Evolutionary conservation across 2,888 invertebrate genomes (phyloP).

Genomic region (Dasypolia templi): DNA sequence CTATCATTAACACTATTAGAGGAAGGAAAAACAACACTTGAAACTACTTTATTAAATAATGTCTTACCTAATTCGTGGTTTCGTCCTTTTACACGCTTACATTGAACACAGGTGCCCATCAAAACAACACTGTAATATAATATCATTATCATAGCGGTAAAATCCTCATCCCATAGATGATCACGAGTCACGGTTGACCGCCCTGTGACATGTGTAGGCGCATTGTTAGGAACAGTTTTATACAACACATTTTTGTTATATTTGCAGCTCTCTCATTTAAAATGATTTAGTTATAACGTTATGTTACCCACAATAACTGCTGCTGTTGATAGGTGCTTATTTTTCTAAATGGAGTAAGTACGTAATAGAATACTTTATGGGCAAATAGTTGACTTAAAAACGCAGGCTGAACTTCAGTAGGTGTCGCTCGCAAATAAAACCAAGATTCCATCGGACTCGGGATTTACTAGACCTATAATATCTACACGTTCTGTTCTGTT

Average conservation of each 20-base stretch:
- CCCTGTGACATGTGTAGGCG: slow-evolving; percentile 16
- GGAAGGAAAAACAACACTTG: slow-evolving; percentile 26
- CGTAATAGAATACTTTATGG: not conserved
- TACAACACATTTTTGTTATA: slow-evolving; percentile 48
- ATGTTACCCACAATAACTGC: not conserved
- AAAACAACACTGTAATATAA: not conserved
- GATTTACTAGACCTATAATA: not conserved
- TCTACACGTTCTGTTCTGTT: not conserved
- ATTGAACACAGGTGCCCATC: slow-evolving; percentile 1
- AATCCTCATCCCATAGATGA: slow-evolving; percentile 9
- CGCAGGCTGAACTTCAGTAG: not conserved
- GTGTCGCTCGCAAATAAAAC: not conserved
- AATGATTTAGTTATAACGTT: not conserved
- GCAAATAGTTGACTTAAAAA: too few species aligned
- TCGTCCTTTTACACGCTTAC: not conserved
- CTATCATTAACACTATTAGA: not conserved
- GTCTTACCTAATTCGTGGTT: not conserved
- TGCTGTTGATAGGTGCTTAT: too few species aligned
- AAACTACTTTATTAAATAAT: not conserved
- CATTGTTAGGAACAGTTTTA: slow-evolving; percentile 39
- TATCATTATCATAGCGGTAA: not conserved
- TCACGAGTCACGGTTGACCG: slow-evolving; percentile 29
- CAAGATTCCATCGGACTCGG: not conserved
- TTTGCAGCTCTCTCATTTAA: slow-evolving; percentile 40
- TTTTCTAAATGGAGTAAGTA: not conserved